Evolutionary conservation across 1,140 invertebrate species (phyloP).

Genomic region (Brachionus manjavacas): DNA sequence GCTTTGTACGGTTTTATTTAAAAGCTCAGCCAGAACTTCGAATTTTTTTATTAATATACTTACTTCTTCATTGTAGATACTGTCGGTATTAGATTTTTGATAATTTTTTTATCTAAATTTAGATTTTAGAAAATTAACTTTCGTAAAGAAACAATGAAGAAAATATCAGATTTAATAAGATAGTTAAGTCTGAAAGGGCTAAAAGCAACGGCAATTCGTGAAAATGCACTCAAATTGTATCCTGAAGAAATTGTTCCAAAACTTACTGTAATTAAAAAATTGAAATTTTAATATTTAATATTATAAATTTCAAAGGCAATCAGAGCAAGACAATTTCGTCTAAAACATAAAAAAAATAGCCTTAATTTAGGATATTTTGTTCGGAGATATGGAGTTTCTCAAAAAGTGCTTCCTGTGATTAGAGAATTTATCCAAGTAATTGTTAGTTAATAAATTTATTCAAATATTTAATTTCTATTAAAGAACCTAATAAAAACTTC

Average conservation of each 20-base stretch:
- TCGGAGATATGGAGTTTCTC: background rate
- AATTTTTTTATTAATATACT: no score
- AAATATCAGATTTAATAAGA: background rate
- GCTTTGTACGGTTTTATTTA: no score
- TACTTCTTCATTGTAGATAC: background rate
- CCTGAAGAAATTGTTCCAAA: background rate
- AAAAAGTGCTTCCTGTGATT: background rate
- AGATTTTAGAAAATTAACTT: background rate
- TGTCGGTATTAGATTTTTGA: background rate
- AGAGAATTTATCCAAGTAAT: background rate
- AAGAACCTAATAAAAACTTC: no score
- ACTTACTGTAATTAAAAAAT: background rate
- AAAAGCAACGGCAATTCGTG: background rate
- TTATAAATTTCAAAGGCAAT: background rate
- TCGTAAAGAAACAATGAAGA: background rate
- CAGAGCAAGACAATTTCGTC: background rate
- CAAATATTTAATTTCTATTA: background rate
- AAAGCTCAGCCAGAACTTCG: no score
- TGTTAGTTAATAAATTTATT: background rate
- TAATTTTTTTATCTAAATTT: background rate
- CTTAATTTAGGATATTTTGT: no score
- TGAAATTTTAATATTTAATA: background rate
- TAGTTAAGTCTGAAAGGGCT: background rate
- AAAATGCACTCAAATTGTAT: background rate
- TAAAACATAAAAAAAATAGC: background rate